Evolutionary conservation across 2,797 vertebrate species (phyloP).

Genomic region (Tenualosa thibaudeaui): DNA sequence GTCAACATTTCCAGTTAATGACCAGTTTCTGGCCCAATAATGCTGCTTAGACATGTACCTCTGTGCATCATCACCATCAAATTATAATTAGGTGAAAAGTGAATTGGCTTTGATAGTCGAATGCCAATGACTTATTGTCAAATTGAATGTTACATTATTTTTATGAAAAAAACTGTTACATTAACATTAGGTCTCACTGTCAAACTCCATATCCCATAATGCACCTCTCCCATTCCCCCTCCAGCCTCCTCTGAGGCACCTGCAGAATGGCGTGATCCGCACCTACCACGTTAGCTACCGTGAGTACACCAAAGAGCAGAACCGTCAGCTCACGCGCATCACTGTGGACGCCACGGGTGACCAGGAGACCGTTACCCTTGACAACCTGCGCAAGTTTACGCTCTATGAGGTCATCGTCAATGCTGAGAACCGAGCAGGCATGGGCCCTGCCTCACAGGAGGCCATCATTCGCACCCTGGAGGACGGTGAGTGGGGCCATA

Average conservation of each 20-base stretch:
- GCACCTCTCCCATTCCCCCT: background rate
- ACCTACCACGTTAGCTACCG: constrained; percentile 97
- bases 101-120: too few species aligned
- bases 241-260: constrained; percentile 91
- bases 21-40: too few species aligned
- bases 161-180: too few species aligned
- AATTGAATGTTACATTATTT: too few species aligned
- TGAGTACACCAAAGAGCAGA: constrained; percentile 94
- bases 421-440: constrained; percentile 94
- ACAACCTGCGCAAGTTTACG: constrained; percentile 97
- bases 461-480: constrained; percentile 95
- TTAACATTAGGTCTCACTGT: too few species aligned
- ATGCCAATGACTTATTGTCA: too few species aligned
- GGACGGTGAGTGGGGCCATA: constrained; percentile 78
- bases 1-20: too few species aligned
- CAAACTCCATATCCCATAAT: background rate
- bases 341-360: constrained; percentile 94
- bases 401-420: constrained; percentile 98
- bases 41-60: too few species aligned
- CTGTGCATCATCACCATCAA: too few species aligned
- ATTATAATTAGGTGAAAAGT: too few species aligned
- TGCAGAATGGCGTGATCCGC: constrained; percentile 96
- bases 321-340: constrained; percentile 96
- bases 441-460: constrained; percentile 96
- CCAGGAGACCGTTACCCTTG: constrained; percentile 87